Conservation (phyloP, 2,888 invertebrate species). For the Zaprionus bogoriensis region DNA sequence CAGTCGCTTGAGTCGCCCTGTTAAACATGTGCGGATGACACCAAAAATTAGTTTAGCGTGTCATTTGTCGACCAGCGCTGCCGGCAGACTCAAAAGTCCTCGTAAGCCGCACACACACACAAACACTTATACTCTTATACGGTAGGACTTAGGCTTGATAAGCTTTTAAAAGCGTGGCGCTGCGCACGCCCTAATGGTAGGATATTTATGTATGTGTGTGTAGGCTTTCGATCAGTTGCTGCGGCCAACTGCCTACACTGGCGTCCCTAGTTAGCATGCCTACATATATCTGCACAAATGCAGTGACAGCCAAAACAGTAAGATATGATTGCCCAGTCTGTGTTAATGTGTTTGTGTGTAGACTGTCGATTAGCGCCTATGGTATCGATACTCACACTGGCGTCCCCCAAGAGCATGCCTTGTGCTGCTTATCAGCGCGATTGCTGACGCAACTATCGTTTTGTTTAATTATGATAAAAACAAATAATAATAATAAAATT, state of each 20-base stretch:
- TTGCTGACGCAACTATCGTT: constrained; percentile 57
- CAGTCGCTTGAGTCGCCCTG: constrained; percentile 52
- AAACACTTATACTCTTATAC: neutral
- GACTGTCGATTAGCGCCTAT: neutral
- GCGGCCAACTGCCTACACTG: neutral
- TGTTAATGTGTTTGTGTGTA: too few species aligned
- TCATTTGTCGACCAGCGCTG: constrained; percentile 51
- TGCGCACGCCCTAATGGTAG: neutral
- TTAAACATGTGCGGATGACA: constrained; percentile 69
- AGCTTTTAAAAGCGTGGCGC: constrained; percentile 15
- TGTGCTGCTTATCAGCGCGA: constrained; percentile 39
- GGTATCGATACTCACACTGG: constrained; percentile 4
- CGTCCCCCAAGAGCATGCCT: neutral
- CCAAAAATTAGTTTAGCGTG: constrained; percentile 71
- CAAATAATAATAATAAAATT: constrained; percentile 51
- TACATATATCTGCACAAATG: too few species aligned
- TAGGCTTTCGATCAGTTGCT: too few species aligned
- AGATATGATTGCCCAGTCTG: neutral
- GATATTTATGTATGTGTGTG: too few species aligned
- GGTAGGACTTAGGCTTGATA: neutral
- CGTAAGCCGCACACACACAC: constrained; percentile 4
- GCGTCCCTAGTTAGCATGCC: too few species aligned
- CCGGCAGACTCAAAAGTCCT: constrained; percentile 33
- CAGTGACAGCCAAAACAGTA: neutral
- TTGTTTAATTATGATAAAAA: constrained; percentile 70